These are phyloP conservation scores for Ephialtes manifestator DNA, from an alignment of 2,888 invertebrate genomes.

Conservation along the genomic window DNA sequence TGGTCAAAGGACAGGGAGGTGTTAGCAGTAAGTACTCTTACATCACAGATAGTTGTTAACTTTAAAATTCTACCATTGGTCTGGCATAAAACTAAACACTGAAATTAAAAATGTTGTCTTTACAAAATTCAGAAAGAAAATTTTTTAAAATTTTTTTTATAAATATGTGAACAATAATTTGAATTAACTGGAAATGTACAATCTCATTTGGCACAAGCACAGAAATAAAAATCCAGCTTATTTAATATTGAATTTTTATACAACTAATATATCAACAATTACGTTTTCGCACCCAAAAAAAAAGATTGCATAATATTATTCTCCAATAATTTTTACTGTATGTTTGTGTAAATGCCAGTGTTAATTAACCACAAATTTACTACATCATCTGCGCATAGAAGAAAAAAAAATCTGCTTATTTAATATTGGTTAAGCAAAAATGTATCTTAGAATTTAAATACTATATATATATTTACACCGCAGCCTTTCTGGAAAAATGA, in stretches of 20 bases:
- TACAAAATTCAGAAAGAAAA: neutral
- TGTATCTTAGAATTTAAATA: neutral
- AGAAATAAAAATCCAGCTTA: too few species aligned
- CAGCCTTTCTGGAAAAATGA: too few species aligned
- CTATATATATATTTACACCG: neutral
- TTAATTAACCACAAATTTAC: too few species aligned
- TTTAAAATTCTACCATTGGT: neutral
- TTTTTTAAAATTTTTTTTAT: neutral
- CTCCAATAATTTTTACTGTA: too few species aligned
- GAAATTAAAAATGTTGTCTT: neutral
- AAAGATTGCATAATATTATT: too few species aligned
- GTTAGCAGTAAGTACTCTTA: slow-evolving; percentile 75
- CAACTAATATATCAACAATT: too few species aligned
- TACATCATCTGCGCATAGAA: neutral
- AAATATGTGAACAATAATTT: neutral
- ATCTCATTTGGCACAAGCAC: neutral
- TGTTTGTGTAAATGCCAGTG: too few species aligned
- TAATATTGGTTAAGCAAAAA: neutral
- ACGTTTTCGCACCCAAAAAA: too few species aligned
- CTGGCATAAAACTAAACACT: neutral
- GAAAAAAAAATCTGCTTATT: neutral
- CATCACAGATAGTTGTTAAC: neutral
- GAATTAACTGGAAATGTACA: neutral
- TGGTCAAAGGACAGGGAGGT: slow-evolving; percentile 77
- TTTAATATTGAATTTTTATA: too few species aligned